Conservation (phyloP, 2,888 invertebrate species). For the Drosophila cracens region DNA sequence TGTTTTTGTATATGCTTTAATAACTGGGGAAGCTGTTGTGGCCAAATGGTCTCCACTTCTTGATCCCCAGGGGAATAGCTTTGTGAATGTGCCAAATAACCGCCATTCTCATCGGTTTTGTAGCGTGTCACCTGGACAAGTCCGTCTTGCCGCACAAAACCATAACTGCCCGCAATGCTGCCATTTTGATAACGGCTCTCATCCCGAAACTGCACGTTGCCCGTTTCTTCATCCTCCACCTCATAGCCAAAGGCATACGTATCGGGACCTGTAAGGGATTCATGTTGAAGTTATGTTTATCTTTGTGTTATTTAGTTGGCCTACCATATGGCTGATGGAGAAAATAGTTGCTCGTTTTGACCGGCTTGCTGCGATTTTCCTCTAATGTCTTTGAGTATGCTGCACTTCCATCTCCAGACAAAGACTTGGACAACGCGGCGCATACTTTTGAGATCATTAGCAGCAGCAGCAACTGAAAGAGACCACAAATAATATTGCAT, state of each 20-base stretch:
- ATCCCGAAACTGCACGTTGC: constrained; percentile 89
- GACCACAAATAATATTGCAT: constrained; percentile 24
- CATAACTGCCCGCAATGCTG: constrained; percentile 90
- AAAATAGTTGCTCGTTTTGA: constrained; percentile 73
- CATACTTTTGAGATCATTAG: constrained; percentile 61
- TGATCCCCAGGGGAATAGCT: constrained; percentile 63
- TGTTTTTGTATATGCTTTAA: constrained; percentile 26
- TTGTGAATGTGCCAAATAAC: constrained; percentile 85
- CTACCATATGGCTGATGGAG: constrained; percentile 80
- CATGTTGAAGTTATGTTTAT: background rate
- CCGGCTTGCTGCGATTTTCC: constrained; percentile 27
- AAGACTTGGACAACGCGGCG: constrained; percentile 33
- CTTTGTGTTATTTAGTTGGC: constrained; percentile 11
- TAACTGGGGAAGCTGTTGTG: constrained; percentile 60
- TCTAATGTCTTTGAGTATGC: constrained; percentile 47
- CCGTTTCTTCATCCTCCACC: constrained; percentile 87
- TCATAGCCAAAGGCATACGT: constrained; percentile 91
- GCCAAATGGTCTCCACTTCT: constrained; percentile 62
- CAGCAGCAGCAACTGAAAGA: constrained; percentile 38
- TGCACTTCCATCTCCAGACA: constrained; percentile 19
- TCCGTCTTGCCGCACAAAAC: constrained; percentile 89
- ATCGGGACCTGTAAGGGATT: constrained; percentile 86
- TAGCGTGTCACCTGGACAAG: constrained; percentile 87
- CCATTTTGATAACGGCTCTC: constrained; percentile 90
- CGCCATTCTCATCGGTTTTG: constrained; percentile 87